phyloP scores from a whole-genome alignment of 2,888 invertebrate genomes.

The Holacanthella duospinosa region DNA sequence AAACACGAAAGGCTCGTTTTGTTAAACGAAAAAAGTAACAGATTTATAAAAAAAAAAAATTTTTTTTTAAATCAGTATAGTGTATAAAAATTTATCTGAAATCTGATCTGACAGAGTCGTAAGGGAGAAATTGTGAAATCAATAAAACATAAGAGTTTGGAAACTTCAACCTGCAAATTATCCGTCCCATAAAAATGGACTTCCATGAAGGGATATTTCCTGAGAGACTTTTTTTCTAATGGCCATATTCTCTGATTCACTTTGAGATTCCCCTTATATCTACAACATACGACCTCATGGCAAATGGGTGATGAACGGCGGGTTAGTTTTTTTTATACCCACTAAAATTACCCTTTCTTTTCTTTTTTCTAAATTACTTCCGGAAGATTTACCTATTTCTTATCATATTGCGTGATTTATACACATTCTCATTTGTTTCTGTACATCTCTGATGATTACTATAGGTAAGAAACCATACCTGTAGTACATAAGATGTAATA shows the following conservation, averaged over 20 bases:
- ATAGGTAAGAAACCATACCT: too few relatives aligned
- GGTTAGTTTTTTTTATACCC: background rate
- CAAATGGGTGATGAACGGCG: background rate
- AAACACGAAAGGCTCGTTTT: too few relatives aligned
- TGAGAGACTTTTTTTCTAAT: background rate
- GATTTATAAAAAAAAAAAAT: too few relatives aligned
- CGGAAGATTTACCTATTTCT: background rate
- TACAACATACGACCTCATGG: too few relatives aligned
- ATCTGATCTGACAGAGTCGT: slow-evolving; percentile 28
- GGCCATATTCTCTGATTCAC: background rate
- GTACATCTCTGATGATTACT: too few relatives aligned
- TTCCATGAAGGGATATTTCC: background rate
- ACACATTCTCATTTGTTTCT: slow-evolving; percentile 10
- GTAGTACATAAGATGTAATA: too few relatives aligned
- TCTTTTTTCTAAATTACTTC: background rate
- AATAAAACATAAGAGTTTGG: slow-evolving; percentile 12
- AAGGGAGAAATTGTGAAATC: slow-evolving; percentile 32
- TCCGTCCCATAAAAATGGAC: background rate
- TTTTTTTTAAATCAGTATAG: too few relatives aligned
- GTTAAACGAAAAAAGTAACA: too few relatives aligned
- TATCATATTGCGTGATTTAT: slow-evolving; percentile 10
- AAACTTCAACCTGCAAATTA: background rate
- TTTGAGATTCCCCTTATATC: too few relatives aligned
- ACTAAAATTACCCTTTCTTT: slow-evolving; percentile 2
- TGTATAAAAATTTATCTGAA: slow-evolving; percentile 24